Evolutionary conservation across 2,888 invertebrate species (phyloP), one percentile per base, ranked within the genome.

Genomic region (Oscheius sp.): DNA sequence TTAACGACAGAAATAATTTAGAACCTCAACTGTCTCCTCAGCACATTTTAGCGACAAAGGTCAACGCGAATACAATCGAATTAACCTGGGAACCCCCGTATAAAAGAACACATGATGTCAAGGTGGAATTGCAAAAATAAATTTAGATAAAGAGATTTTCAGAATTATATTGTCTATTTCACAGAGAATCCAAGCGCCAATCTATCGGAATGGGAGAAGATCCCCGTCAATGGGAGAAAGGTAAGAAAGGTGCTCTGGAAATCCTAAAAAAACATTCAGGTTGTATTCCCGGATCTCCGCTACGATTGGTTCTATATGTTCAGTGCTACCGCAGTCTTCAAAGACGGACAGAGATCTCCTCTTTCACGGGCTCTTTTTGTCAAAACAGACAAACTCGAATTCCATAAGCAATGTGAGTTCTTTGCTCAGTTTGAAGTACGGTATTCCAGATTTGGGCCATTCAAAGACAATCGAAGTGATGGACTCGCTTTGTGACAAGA

Each of bases 21-120:
- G 85, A 86, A 64, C 85, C 85, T 6, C 84, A 86, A 64, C 69
- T 86, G 31, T 79, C 79, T 65, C 85, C 85, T 1, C 85, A 85
- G 55, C 85, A 85, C 70, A 83, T 85, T 65, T 17, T 86, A 67
- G 83, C 82, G 1, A 82, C 74, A 12, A 80, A 81, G 25, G 46
- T 85, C 3, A 81, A 78, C 57, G 81, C 83, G 4, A 85, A 86
- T 53, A 81, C 85, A 1, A 80, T 85, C 4, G 83, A 84, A 53
- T 52, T 85, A 27, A 80, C 79, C 10, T 86, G 85, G 85, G 85
- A 85, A 45, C 82, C 84, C 8, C 85, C 85, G 0, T 85, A 78
- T 66, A 86, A 86, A 68, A 74, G 83, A 34, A 81, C 85, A 15
- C 74, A 81, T 39, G 82, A 84, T 50, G 84, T 85, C 29, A 84